A percentile compares a stretch with the other conserved stretches of the same genome.
Evolutionary conservation across 2,888 invertebrate species (phyloP).

Genomic region (Blastobasis adustella): DNA sequence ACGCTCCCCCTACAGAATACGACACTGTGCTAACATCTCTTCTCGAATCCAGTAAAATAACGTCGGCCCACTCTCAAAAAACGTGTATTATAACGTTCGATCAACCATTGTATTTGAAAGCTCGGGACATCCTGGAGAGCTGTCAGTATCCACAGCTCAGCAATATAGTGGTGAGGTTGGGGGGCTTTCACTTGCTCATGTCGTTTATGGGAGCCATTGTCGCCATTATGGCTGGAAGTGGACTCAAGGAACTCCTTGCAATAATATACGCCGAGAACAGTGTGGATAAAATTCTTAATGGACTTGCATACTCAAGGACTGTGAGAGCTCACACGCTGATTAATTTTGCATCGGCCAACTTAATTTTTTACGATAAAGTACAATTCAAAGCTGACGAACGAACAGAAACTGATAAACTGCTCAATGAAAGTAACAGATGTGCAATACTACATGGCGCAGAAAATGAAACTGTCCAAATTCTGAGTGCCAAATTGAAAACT

Average conservation of each 20-base stretch:
- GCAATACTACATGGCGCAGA: background rate
- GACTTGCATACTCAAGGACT: constrained; percentile 24
- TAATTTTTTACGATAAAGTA: background rate
- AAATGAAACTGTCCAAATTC: background rate
- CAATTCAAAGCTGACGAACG: background rate
- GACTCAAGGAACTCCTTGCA: constrained; percentile 21
- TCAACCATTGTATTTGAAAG: constrained; percentile 27
- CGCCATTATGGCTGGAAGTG: constrained; percentile 28
- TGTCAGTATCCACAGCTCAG: constrained; percentile 9
- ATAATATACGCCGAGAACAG: constrained; percentile 25
- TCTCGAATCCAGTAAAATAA: constrained; percentile 11
- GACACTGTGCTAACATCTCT: constrained; percentile 22
- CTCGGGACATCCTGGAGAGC: constrained; percentile 26
- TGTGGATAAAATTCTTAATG: constrained; percentile 23
- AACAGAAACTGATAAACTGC: background rate
- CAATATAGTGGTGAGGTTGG: constrained; percentile 20
- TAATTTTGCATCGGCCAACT: background rate
- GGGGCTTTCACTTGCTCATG: constrained; percentile 30
- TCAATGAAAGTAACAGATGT: background rate
- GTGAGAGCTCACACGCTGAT: constrained; percentile 5
- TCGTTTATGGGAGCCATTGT: constrained; percentile 27
- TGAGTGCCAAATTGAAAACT: background rate
- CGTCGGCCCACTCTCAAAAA: constrained; percentile 12
- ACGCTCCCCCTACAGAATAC: constrained; percentile 23
- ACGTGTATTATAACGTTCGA: constrained; percentile 28